These are phyloP conservation scores for Tolypeutes matacus DNA, from an alignment of 2,797 vertebrate genomes.

Conservation along the genomic window DNA sequence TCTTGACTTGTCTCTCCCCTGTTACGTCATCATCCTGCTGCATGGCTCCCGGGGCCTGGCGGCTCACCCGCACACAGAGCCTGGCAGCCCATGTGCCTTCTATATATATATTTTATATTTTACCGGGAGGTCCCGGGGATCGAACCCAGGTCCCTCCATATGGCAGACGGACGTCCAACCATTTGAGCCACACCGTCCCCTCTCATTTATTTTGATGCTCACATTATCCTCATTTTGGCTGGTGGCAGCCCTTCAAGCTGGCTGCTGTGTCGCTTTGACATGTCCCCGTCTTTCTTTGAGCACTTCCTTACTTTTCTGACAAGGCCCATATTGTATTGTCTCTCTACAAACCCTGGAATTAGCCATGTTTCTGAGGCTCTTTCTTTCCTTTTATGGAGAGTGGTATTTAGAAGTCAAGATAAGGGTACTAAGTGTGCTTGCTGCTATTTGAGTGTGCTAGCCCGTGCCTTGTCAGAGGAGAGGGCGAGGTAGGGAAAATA, in stretches of 20 bases:
- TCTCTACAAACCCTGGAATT: background rate
- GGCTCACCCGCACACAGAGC: no score
- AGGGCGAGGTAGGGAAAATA: background rate
- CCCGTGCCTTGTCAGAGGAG: no score
- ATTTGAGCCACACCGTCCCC: no score
- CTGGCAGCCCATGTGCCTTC: no score
- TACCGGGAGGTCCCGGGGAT: no score
- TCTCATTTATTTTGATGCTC: background rate
- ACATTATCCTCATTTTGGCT: background rate
- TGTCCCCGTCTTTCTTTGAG: background rate
- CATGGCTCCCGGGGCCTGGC: no score
- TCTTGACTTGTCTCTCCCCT: no score
- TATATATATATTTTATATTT: no score
- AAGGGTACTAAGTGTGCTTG: background rate
- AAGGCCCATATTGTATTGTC: background rate
- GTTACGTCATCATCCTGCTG: no score
- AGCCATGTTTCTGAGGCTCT: background rate
- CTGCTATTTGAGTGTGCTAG: background rate
- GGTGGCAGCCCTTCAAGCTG: background rate
- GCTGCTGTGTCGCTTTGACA: background rate
- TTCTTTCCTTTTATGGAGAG: background rate
- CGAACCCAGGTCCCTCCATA: no score
- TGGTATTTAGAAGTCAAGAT: background rate
- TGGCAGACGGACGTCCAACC: no score
- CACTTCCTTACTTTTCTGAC: background rate